Percentiles rank a stretch among this genome's conserved stretches.
Conservation (phyloP, 2,797 vertebrate genomes). For the Microctenopoma steveboyesi region DNA sequence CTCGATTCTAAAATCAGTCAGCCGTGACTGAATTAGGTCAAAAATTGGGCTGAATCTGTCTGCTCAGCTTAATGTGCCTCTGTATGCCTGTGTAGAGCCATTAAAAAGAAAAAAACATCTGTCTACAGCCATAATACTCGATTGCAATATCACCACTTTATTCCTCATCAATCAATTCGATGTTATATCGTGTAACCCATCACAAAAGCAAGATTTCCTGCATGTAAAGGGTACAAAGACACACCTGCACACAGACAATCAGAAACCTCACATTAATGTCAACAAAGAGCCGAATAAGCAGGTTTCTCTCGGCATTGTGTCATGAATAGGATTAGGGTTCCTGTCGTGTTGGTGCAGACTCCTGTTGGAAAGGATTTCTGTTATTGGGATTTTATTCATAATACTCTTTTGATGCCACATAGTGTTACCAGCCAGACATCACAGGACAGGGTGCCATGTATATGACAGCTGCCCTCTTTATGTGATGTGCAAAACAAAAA, state of each 20-base stretch:
- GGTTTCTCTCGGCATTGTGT: neutral
- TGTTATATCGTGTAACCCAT: no score
- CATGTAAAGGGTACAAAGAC: neutral
- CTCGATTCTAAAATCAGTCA: no score
- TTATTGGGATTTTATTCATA: neutral
- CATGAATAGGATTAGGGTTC: neutral
- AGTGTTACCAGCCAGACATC: neutral
- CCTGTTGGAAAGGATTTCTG: constrained; percentile 1
- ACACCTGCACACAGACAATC: neutral
- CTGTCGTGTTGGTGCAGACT: neutral
- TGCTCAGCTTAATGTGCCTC: no score
- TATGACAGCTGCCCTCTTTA: constrained; percentile 10
- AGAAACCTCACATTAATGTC: neutral
- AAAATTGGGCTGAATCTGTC: no score
- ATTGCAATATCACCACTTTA: no score
- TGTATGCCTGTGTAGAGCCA: no score
- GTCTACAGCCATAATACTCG: no score
- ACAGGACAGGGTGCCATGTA: neutral
- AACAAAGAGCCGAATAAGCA: constrained; percentile 1
- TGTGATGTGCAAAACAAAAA: neutral
- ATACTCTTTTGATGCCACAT: no score
- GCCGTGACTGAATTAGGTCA: no score
- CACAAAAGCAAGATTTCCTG: neutral
- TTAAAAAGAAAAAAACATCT: no score
- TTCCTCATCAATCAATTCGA: no score